Evolutionary conservation across 1,140 invertebrate species (phyloP).

Genomic region (Aphis craccivora): DNA sequence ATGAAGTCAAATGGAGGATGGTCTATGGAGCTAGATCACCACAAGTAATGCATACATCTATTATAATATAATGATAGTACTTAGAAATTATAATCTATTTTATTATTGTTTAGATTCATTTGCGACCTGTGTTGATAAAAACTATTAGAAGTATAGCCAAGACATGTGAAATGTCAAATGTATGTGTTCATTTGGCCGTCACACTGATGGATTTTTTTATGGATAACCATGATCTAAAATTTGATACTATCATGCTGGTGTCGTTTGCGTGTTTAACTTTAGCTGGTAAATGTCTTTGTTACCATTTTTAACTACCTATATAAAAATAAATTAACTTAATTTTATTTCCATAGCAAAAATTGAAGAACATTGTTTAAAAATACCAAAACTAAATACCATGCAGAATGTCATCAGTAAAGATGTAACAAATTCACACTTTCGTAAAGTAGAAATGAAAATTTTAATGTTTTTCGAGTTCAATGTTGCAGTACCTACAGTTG

Average conservation of each 20-base stretch:
- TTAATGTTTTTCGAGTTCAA: slow-evolving; percentile 45
- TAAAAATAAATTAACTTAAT: background rate
- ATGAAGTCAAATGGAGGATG: slow-evolving; percentile 35
- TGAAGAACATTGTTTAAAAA: slow-evolving; percentile 43
- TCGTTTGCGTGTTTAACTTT: slow-evolving; percentile 41
- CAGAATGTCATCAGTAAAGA: slow-evolving; percentile 27
- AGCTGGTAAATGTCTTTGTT: background rate
- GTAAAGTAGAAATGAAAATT: slow-evolving; percentile 52
- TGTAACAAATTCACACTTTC: slow-evolving; percentile 46
- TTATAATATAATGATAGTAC: background rate
- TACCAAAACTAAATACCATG: slow-evolving; percentile 40
- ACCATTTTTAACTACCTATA: background rate
- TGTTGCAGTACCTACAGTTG: slow-evolving; percentile 36
- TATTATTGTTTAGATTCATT: slow-evolving; percentile 19
- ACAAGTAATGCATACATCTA: background rate
- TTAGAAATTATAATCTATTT: background rate
- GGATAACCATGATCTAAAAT: slow-evolving; percentile 53
- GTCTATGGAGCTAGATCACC: slow-evolving; percentile 26
- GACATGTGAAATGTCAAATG: slow-evolving; percentile 28
- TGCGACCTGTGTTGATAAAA: slow-evolving; percentile 38
- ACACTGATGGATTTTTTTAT: slow-evolving; percentile 40
- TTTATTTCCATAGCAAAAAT: slow-evolving; percentile 39
- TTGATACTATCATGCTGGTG: slow-evolving; percentile 35
- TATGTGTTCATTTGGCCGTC: slow-evolving; percentile 37
- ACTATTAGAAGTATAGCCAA: slow-evolving; percentile 46